phyloP scores from a whole-genome alignment of 2,113 vertebrate species.

The human region DNA sequence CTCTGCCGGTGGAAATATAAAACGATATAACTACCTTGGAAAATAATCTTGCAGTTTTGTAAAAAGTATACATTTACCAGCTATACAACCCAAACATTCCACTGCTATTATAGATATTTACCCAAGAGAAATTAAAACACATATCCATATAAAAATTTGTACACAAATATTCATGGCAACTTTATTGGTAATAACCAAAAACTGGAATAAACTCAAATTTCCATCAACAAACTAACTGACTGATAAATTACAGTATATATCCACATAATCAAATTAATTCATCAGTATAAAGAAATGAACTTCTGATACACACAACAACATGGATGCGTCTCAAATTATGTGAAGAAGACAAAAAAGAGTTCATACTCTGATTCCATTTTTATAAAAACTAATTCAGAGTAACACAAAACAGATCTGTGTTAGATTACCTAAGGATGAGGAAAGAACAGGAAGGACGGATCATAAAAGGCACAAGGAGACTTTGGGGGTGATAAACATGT shows the following conservation, averaged over 20 bases:
- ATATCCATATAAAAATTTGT: background rate
- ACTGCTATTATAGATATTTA: background rate
- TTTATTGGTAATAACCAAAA: slow-evolving; percentile 2
- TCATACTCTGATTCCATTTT: background rate
- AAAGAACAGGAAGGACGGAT: background rate
- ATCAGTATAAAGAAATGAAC: background rate
- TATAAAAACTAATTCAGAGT: slow-evolving; percentile 1
- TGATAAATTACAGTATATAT: background rate
- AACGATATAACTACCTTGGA: background rate
- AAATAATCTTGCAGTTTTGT: slow-evolving; percentile 13
- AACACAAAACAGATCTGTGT: slow-evolving; percentile 1
- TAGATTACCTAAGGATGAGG: background rate
- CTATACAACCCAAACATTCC: background rate
- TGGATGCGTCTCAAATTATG: background rate
- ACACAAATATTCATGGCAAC: slow-evolving; percentile 5
- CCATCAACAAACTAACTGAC: background rate
- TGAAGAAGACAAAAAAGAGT: background rate
- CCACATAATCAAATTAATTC: background rate
- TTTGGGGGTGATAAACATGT: background rate
- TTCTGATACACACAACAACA: background rate
- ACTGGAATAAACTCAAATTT: background rate
- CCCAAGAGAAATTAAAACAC: slow-evolving; percentile 20
- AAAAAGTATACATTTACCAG: background rate
- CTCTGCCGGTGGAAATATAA: background rate
- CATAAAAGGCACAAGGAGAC: background rate